Conservation (phyloP, 2,113 vertebrate species). For the Vimba vimba region DNA sequence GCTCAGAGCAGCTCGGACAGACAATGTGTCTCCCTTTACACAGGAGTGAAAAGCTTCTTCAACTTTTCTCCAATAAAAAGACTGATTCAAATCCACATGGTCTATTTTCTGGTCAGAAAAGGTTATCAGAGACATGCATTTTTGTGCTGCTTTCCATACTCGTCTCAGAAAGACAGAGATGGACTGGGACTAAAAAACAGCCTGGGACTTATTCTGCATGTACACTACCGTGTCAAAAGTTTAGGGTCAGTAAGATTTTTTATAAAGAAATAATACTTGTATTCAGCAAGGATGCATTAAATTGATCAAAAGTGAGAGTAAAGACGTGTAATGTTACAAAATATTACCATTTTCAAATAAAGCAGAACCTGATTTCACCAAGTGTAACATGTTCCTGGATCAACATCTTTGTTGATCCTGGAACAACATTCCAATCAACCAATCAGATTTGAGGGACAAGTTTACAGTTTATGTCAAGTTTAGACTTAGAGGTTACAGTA, state of each 20-base stretch:
- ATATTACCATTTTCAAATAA: too few species aligned
- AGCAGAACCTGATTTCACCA: too few species aligned
- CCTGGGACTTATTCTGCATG: background rate
- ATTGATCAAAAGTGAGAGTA: background rate
- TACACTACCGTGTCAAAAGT: background rate
- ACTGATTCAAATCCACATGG: background rate
- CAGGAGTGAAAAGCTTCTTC: background rate
- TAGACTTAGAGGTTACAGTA: too few species aligned
- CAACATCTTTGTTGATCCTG: too few species aligned
- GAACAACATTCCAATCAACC: too few species aligned
- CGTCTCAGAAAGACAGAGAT: background rate
- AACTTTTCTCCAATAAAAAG: background rate
- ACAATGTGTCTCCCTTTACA: conserved; percentile 4
- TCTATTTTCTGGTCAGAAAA: background rate
- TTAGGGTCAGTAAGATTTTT: background rate
- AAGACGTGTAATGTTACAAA: background rate
- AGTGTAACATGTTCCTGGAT: too few species aligned
- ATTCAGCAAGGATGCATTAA: background rate
- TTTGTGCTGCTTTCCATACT: background rate
- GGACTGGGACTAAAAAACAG: background rate
- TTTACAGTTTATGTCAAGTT: too few species aligned
- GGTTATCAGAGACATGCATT: background rate
- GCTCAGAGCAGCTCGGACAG: background rate
- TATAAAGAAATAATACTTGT: background rate
- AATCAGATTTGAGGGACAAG: too few species aligned